Evolutionary conservation across 2,113 vertebrate genomes (phyloP).

Genomic region (Gavia stellata): DNA sequence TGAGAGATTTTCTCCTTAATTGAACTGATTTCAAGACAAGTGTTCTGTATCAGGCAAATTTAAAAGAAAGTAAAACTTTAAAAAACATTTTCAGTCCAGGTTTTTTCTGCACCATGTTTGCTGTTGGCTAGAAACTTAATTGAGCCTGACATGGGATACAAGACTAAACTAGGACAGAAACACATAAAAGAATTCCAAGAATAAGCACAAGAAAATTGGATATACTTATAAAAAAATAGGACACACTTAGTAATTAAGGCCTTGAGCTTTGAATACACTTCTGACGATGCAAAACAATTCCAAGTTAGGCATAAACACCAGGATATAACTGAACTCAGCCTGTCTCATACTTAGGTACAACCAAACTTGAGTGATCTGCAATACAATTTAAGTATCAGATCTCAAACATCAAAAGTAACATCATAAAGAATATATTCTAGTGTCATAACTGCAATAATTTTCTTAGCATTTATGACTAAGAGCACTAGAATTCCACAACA

Average conservation of each 20-base stretch:
- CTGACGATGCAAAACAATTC: not conserved
- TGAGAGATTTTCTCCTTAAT: not conserved
- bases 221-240: not conserved
- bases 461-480: not conserved
- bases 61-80: not conserved
- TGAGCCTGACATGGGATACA: rapidly evolving
- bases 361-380: not conserved
- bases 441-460: not conserved
- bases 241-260: not conserved
- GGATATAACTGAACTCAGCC: not conserved
- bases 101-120: not conserved
- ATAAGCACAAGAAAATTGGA: not conserved
- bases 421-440: not conserved
- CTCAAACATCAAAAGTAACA: not conserved
- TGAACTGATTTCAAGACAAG: not conserved
- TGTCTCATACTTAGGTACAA: not conserved
- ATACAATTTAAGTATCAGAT: not conserved
- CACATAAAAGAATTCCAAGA: not conserved
- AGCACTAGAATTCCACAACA: not conserved
- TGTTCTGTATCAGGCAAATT: not conserved
- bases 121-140: not conserved
- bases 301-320: not conserved
- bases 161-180: not conserved
- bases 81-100: not conserved
- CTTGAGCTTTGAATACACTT: not conserved